phyloP scores from a whole-genome alignment of 2,113 vertebrate genomes.

The Eulemur rufifrons region DNA sequence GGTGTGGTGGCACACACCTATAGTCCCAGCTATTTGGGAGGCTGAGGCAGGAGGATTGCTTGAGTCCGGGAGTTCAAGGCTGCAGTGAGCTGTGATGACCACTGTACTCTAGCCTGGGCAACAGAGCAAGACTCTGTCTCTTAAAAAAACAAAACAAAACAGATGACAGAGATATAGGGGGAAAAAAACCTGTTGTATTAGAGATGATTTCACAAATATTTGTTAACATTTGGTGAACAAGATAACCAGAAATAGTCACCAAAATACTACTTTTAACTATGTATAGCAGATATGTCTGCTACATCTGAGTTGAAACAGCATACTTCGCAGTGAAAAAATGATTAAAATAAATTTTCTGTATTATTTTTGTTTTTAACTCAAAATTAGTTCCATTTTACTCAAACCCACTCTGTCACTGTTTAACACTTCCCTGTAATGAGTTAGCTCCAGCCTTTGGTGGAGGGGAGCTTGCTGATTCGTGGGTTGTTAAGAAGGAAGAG shows the following conservation, averaged over 20 bases:
- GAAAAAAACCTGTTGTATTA: background rate
- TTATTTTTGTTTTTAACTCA: background rate
- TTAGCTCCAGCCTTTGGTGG: background rate
- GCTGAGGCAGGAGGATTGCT: too few species aligned
- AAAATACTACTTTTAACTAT: background rate
- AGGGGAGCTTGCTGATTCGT: background rate
- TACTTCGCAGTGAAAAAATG: background rate
- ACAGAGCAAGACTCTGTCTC: too few species aligned
- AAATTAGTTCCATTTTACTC: background rate
- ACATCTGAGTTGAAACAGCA: background rate
- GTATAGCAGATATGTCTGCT: background rate
- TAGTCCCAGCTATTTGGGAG: too few species aligned
- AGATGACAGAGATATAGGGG: background rate
- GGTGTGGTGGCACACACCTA: too few species aligned
- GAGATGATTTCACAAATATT: background rate
- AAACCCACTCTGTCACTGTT: background rate
- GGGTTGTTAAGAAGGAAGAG: background rate
- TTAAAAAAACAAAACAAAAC: too few species aligned
- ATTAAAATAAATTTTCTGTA: background rate
- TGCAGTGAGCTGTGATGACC: too few species aligned
- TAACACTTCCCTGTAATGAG: background rate
- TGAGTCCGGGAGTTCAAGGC: too few species aligned
- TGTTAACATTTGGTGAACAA: background rate
- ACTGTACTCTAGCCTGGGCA: too few species aligned
- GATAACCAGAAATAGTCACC: background rate